Conservation (phyloP, 2,888 invertebrate species). For the Sinhomidia bicolor region DNA sequence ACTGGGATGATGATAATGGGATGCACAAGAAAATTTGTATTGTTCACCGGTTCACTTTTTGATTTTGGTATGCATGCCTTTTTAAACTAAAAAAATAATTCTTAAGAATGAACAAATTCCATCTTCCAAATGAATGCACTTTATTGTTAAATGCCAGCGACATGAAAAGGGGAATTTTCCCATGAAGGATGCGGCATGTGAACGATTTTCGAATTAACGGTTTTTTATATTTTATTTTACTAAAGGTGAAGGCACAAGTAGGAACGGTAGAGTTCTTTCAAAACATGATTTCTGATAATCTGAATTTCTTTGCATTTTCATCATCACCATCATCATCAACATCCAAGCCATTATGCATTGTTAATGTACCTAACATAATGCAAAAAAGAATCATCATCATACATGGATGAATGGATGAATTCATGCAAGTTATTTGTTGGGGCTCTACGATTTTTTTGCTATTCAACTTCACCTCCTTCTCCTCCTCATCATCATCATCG, state of each 20-base stretch:
- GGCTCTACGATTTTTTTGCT: conserved; percentile 1
- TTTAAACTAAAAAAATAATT: neutral
- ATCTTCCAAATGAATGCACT: conserved; percentile 33
- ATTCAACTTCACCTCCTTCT: conserved; percentile 27
- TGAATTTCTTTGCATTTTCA: conserved; percentile 19
- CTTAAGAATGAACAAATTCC: conserved; percentile 4
- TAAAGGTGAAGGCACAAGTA: conserved; percentile 24
- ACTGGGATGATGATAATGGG: neutral
- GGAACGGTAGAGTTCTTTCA: conserved; percentile 34
- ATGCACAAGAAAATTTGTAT: neutral
- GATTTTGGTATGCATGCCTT: neutral
- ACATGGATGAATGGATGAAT: conserved; percentile 36
- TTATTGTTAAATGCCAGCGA: conserved; percentile 42
- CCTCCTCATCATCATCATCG: neutral
- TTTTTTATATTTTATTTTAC: conserved; percentile 34
- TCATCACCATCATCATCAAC: neutral
- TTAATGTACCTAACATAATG: conserved; percentile 17
- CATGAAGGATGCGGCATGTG: conserved; percentile 68
- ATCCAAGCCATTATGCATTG: conserved; percentile 28
- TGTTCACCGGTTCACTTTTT: neutral
- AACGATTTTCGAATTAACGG: conserved; percentile 68
- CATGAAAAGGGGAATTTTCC: conserved; percentile 61
- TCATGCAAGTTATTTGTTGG: conserved; percentile 26
- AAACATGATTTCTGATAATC: conserved; percentile 26
- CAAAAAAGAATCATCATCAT: conserved; percentile 47